These are phyloP conservation scores for Murina feae DNA, from an alignment of 2,113 vertebrate species.

Conservation along the genomic window DNA sequence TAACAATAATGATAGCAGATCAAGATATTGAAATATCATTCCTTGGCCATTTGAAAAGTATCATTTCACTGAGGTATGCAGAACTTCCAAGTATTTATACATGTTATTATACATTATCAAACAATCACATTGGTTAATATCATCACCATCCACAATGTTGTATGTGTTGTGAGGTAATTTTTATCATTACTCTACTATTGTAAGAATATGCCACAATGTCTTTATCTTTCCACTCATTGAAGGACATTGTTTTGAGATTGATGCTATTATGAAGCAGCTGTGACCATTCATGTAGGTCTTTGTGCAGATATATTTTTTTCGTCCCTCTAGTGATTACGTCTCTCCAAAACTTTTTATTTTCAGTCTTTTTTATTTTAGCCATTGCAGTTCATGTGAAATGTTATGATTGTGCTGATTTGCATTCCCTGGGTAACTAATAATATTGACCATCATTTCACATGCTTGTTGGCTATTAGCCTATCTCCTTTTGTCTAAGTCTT, in stretches of 20 bases:
- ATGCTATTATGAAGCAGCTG: background rate
- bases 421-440: background rate
- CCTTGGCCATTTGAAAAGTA: background rate
- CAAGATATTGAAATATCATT: background rate
- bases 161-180: background rate
- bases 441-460: background rate
- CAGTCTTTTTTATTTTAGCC: background rate
- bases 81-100: background rate
- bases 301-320: background rate
- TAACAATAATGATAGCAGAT: background rate
- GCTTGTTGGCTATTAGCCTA: background rate
- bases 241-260: background rate
- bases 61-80: background rate
- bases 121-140: background rate
- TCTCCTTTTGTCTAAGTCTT: background rate
- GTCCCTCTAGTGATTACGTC: background rate
- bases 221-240: background rate
- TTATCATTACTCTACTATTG: background rate
- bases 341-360: background rate
- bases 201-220: background rate
- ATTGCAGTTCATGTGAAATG: background rate
- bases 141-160: background rate
- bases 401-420: background rate
- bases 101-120: background rate
- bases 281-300: background rate